phyloP scores from a whole-genome alignment of 1,140 invertebrate species.

The Leptestheria dahalacensis region DNA sequence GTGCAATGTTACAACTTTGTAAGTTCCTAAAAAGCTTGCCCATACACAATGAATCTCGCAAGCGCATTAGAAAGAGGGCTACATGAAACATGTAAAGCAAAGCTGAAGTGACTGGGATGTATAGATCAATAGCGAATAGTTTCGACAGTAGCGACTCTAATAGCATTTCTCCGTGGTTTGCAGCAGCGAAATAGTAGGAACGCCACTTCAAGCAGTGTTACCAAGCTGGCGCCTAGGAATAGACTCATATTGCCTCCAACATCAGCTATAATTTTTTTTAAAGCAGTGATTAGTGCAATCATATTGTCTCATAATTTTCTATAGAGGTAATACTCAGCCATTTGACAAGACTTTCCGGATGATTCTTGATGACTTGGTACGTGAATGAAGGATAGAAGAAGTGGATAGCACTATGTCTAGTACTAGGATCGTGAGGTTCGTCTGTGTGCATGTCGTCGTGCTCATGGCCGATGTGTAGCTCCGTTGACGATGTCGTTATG shows the following conservation, averaged over 20 bases:
- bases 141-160: neutral
- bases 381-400: slow-evolving; percentile 13
- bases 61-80: neutral
- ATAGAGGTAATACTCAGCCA: slow-evolving; percentile 11
- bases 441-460: neutral
- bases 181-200: slow-evolving; percentile 1
- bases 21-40: neutral
- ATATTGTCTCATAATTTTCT: neutral
- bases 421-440: neutral
- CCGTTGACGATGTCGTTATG: neutral
- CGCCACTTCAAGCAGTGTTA: slow-evolving; percentile 8
- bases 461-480: slow-evolving; percentile 1
- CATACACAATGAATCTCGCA: neutral
- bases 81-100: neutral
- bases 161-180: neutral
- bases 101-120: neutral
- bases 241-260: slow-evolving; percentile 15
- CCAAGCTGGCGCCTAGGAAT: slow-evolving; percentile 12
- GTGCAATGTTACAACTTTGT: neutral
- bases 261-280: neutral
- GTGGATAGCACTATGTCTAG: neutral
- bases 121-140: neutral
- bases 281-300: no score
- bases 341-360: slow-evolving; percentile 11
- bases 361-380: slow-evolving; percentile 8